These are phyloP conservation scores for Spilogale gracilis DNA, from an alignment of 2,113 vertebrate genomes.

Conservation along the genomic window DNA sequence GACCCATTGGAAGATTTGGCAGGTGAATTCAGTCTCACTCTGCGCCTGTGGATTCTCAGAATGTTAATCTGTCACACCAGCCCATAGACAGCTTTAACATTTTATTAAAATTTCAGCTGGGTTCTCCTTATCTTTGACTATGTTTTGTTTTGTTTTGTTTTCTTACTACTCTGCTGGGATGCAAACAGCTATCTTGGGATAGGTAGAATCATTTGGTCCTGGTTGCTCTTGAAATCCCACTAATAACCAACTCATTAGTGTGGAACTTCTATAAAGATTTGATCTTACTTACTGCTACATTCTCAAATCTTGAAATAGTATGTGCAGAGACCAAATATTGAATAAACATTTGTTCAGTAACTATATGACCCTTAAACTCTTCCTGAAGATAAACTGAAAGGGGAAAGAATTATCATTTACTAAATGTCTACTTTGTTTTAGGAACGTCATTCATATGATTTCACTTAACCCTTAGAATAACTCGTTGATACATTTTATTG, in stretches of 20 bases:
- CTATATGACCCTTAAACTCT: background rate
- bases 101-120: background rate
- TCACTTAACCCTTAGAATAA: background rate
- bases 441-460: background rate
- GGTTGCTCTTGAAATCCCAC: background rate
- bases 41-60: background rate
- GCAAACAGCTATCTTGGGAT: background rate
- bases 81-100: background rate
- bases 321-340: background rate
- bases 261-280: background rate
- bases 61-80: background rate
- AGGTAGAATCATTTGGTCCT: background rate
- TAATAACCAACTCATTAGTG: background rate
- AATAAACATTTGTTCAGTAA: background rate
- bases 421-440: background rate
- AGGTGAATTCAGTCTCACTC: background rate
- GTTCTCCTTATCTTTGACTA: background rate
- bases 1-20: background rate
- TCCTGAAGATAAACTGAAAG: constrained; percentile 19
- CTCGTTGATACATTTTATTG: background rate
- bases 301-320: background rate
- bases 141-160: background rate
- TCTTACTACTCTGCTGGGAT: background rate
- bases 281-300: background rate
- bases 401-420: background rate